Base-by-base conservation (phyloP, 1,140 invertebrate genomes). In the Cherax destructor region DNA sequence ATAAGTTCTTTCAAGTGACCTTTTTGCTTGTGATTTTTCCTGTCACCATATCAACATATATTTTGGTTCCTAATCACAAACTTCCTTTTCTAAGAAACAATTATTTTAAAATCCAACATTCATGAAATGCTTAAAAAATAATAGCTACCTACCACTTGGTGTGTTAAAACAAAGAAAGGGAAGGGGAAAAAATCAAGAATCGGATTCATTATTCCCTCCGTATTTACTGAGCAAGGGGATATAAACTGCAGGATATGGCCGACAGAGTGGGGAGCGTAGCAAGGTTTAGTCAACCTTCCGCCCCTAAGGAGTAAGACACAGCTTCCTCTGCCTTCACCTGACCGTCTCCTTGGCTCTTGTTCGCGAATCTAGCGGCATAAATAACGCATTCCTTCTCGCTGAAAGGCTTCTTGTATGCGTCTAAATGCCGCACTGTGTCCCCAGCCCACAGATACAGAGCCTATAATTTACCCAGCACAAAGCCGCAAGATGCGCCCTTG, bases 401-500 rank as follows among this genome's bases (percentile, higher is more conserved):
- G 24, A 74, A 74, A 74, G 69, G 69, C n/a, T 74, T 74, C 24
- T 41, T 74, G 69, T 74, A 74, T 30, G 69, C 69, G 69, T 30
- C 69, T 74, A 74, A 74, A 74, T 30, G 69, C 69, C n/a, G 69
- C 69, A 30, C 69, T 30, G n/a, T 74, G 69, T 74, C 69, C 69
- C 69, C 52, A 74, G 69, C 69, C 69, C 69, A 30, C 69, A 74
- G n/a, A 74, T 74, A 74, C 69, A 74, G 69, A 6, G 69, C 11
- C 69, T 74, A 74, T 74, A 30, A 74, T 74, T 69, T 74, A 74
- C 69, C 69, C 69, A 74, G 11, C 61, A 65, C 61, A 65, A 65
- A 65, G 61, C 61, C 61, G 61, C 61, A 21, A 13, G 61, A 18
- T 65, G 61, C 61, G 61, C 18, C 61, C 52, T 56, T 13, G 13